phyloP scores from a whole-genome alignment of 2,797 vertebrate genomes.

The Harpagifer antarcticus region DNA sequence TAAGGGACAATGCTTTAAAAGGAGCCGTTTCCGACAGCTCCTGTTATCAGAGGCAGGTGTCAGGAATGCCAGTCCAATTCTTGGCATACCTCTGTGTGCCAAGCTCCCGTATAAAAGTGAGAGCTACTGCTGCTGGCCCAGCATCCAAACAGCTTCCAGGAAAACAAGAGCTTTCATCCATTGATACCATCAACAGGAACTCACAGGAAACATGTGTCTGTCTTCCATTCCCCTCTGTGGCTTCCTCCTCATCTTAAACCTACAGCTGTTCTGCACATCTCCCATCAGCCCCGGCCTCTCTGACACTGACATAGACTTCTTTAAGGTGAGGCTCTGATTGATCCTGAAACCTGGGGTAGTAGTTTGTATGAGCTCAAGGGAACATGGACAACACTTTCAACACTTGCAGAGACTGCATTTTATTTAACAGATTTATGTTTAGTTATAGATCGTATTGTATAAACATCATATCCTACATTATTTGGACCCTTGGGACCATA shows the following conservation, averaged over 20 bases:
- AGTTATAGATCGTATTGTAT: not conserved
- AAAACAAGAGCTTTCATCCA: slow-evolving; percentile 16
- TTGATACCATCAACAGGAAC: slow-evolving; percentile 24
- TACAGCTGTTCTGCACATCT: slow-evolving; percentile 58
- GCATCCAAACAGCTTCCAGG: slow-evolving; percentile 54
- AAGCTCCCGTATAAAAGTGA: slow-evolving; percentile 81
- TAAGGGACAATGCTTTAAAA: slow-evolving; percentile 81
- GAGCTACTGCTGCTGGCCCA: slow-evolving; percentile 26
- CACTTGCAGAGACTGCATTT: not conserved
- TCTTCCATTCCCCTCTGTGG: slow-evolving; percentile 55
- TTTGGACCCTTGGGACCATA: not conserved
- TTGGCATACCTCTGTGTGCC: slow-evolving; percentile 74
- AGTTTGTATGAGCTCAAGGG: not conserved
- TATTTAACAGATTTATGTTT: not conserved
- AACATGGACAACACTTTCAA: not conserved
- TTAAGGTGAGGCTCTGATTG: slow-evolving; percentile 75
- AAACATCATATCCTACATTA: too few species aligned
- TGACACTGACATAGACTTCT: slow-evolving; percentile 72
- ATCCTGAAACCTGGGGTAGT: slow-evolving; percentile 2
- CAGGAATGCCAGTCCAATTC: slow-evolving; percentile 83
- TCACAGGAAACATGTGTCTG: slow-evolving; percentile 68
- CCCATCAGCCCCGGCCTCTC: slow-evolving; percentile 69
- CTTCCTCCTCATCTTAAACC: slow-evolving; percentile 74
- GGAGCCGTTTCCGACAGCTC: slow-evolving; percentile 82
- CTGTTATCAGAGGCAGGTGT: slow-evolving; percentile 85